These are phyloP conservation scores for Eilema caniola DNA, from an alignment of 2,888 invertebrate genomes.

Conservation along the genomic window DNA sequence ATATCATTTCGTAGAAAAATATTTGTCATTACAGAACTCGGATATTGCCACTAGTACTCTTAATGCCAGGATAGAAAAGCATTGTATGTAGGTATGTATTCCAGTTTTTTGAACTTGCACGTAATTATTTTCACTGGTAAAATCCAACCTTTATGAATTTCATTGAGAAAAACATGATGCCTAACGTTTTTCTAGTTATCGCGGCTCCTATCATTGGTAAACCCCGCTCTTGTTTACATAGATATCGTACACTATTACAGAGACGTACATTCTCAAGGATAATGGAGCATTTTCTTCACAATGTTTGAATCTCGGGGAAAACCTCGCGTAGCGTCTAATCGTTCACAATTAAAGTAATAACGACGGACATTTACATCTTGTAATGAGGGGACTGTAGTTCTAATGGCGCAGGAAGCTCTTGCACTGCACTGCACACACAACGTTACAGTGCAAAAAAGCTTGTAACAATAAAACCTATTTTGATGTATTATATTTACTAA, in stretches of 20 bases:
- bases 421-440: slow-evolving; percentile 13
- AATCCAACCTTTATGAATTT: no score
- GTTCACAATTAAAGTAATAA: slow-evolving; percentile 58
- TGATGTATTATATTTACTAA: no score
- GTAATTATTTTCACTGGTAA: no score
- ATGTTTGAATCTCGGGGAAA: slow-evolving; percentile 44
- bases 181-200: no score
- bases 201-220: no score
- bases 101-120: no score
- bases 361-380: slow-evolving; percentile 44
- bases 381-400: slow-evolving; percentile 52
- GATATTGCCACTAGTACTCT: not conserved
- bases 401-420: slow-evolving; percentile 44
- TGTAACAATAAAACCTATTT: no score
- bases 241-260: not conserved
- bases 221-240: no score
- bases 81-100: no score
- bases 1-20: slow-evolving; percentile 34
- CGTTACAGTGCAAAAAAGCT: slow-evolving; percentile 1
- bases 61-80: no score
- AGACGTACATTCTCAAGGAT: slow-evolving; percentile 26
- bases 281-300: slow-evolving; percentile 31
- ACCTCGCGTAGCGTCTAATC: slow-evolving; percentile 43
- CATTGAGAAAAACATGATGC: no score
- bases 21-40: slow-evolving; percentile 24